phyloP scores from a whole-genome alignment of 2,797 vertebrate genomes.

The Acropternis orthonyx region DNA sequence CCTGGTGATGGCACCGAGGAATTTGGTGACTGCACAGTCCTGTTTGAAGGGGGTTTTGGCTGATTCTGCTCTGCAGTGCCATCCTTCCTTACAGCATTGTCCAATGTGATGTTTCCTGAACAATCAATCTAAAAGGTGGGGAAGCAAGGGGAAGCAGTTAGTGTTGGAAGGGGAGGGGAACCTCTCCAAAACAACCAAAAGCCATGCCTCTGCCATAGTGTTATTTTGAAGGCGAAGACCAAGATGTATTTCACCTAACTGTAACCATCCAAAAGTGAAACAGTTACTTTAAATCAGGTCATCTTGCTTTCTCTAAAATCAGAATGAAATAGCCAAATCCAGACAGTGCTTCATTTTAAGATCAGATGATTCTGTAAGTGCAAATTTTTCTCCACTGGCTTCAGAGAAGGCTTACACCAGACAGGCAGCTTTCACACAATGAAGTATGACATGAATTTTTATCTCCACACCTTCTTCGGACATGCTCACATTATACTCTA shows the following conservation, averaged over 20 bases:
- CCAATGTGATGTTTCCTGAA: slow-evolving; percentile 77
- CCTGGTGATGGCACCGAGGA: slow-evolving; percentile 82
- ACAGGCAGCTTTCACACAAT: background rate
- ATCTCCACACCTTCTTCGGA: background rate
- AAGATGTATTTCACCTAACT: background rate
- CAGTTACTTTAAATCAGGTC: background rate
- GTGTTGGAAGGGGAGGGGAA: background rate
- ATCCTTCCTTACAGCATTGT: slow-evolving; percentile 73
- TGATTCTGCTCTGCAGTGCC: slow-evolving; percentile 65
- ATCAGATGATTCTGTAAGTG: background rate
- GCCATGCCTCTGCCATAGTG: background rate
- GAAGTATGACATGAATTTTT: background rate
- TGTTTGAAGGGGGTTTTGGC: slow-evolving; percentile 73
- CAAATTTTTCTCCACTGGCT: background rate
- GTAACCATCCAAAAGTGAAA: background rate
- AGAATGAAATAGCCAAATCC: background rate
- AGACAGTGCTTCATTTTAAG: background rate
- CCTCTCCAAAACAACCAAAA: background rate
- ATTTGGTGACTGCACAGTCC: slow-evolving; percentile 81
- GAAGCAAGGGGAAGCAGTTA: background rate
- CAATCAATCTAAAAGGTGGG: slow-evolving; percentile 76
- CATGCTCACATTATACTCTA: background rate
- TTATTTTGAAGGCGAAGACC: background rate
- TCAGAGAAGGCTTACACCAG: background rate
- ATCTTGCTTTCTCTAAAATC: background rate